phyloP scores from a whole-genome alignment of 2,113 vertebrate species.

The Smithornis capensis region DNA sequence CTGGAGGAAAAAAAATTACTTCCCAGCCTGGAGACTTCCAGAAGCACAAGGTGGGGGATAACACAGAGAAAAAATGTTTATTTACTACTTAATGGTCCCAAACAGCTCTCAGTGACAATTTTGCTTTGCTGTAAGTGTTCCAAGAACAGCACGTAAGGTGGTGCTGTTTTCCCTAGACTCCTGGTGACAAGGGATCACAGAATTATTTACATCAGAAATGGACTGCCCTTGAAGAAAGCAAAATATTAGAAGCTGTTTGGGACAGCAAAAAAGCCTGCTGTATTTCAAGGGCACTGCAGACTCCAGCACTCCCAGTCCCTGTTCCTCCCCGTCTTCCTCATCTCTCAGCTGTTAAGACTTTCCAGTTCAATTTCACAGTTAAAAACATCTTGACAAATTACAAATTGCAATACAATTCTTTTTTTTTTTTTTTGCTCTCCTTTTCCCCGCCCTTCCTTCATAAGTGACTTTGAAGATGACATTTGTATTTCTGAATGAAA shows the following conservation, averaged over 20 bases:
- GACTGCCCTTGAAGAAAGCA: neutral
- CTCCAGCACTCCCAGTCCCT: neutral
- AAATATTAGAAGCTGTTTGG: neutral
- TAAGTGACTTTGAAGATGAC: slow-evolving; percentile 19
- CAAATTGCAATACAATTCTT: neutral
- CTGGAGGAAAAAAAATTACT: neutral
- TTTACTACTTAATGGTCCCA: neutral
- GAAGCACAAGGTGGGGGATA: neutral
- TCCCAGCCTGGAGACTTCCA: neutral
- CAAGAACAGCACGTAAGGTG: neutral
- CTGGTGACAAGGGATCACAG: neutral
- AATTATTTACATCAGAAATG: neutral
- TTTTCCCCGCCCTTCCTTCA: neutral
- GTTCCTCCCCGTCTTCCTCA: neutral
- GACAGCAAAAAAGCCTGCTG: neutral
- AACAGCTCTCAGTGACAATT: neutral
- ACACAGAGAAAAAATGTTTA: neutral
- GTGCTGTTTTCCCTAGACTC: neutral
- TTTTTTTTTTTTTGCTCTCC: neutral
- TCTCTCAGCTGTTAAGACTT: neutral
- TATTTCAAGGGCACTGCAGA: neutral
- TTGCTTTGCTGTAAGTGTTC: neutral
- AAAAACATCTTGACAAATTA: slow-evolving; percentile 9
- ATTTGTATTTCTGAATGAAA: slow-evolving; percentile 55
- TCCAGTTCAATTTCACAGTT: neutral